phyloP scores from a whole-genome alignment of 2,113 vertebrate genomes.

The Nestor notabilis region DNA sequence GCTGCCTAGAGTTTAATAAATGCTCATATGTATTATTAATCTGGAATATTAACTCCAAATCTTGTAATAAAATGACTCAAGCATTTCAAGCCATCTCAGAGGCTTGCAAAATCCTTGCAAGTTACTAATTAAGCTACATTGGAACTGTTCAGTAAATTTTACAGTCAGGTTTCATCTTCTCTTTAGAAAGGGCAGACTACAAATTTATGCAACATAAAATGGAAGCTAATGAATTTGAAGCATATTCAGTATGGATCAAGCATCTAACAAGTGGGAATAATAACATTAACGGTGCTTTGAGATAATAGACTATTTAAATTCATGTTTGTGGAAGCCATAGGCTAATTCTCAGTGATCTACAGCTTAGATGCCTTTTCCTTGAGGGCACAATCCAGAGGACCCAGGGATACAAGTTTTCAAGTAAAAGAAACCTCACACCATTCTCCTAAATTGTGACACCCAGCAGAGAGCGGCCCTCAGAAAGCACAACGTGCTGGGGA shows the following conservation, averaged over 20 bases:
- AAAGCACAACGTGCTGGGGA: rapidly evolving
- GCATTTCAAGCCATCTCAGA: slow-evolving; percentile 35
- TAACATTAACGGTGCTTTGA: slow-evolving; percentile 63
- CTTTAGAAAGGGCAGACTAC: slow-evolving; percentile 65
- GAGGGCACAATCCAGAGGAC: neutral
- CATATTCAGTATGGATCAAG: slow-evolving; percentile 29
- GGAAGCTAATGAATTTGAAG: slow-evolving; percentile 71
- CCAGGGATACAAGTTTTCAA: neutral
- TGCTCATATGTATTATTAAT: slow-evolving; percentile 45
- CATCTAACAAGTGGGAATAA: slow-evolving; percentile 69
- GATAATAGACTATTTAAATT: slow-evolving; percentile 69
- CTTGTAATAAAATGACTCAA: slow-evolving; percentile 48
- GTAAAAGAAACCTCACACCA: neutral
- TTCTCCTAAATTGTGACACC: neutral
- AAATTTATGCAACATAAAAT: slow-evolving; percentile 71
- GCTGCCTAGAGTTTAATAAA: slow-evolving; percentile 61
- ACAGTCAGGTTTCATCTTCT: slow-evolving; percentile 61
- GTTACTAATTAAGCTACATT: slow-evolving; percentile 67
- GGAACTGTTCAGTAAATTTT: slow-evolving; percentile 65
- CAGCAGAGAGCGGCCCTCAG: neutral
- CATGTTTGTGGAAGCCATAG: slow-evolving; percentile 49
- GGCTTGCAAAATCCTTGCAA: slow-evolving; percentile 39
- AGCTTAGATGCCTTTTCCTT: neutral
- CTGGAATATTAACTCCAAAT: slow-evolving; percentile 38
- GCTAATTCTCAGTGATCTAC: neutral